Evolutionary conservation across 1,140 invertebrate genomes (phyloP), one percentile per base, ranked within the genome.

Genomic region (Penaeus chinensis): DNA sequence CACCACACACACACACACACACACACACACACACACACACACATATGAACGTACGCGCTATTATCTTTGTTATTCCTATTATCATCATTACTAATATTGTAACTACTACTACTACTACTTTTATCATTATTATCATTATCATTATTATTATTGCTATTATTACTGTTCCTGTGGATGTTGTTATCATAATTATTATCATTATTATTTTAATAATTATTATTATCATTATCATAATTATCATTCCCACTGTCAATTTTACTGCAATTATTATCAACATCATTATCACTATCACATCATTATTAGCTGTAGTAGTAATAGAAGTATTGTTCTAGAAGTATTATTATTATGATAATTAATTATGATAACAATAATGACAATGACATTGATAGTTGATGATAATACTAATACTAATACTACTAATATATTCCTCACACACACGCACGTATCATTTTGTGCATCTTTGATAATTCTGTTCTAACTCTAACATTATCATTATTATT

Each of bases 1-100:
- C 32, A 32, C 32, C 32, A 32, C 32, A 32, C 32, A 32, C 32
- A 77, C 76, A n/a, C 60, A 54, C 18, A 22, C 76, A 54, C 60
- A 24, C 8, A 19, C 32, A 77, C 32, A 32, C 24, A 77, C 76
- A 32, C 76, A 77, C 76, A 77, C 76, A 37, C 76, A 77, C 76
- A 77, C 76, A 16, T 27, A 32, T 32, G 32, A 5, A 22, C 13
- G 11, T 78, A 37, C 16, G 4, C 54, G 5, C 18, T 76, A 24
- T 2, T 65, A 65, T 66, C 24, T 0, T 66, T 66, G 24, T 66
- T 66, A 66, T 66, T 66, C 7, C 7, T 66, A 4, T 19, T 77
- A 47, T 78, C 20, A 47, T 42, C 47, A 47, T 78, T 78, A 19
- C 47, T 78, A 47, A 37, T 78, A 47, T 78, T 78, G 22, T 42